A percentile compares a stretch with the other conserved stretches of the same genome.
Evolutionary conservation across 2,888 invertebrate species (phyloP).

Genomic region (Pollenia labialis): DNA sequence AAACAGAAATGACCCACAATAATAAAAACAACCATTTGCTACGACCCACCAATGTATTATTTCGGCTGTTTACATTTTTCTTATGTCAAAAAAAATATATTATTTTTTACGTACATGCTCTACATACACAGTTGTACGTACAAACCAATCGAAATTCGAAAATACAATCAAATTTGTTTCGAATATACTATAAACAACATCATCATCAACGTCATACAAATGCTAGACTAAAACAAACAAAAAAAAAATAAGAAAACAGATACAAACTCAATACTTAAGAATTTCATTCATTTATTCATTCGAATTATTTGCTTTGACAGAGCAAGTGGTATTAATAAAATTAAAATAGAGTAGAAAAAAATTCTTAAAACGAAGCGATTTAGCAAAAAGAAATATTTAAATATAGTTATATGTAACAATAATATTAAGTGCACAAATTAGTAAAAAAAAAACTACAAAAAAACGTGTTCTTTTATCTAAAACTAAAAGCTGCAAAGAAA

Average conservation of each 20-base stretch:
- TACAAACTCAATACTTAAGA: slow-evolving; percentile 51
- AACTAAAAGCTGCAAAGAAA: slow-evolving; percentile 3
- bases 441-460: slow-evolving; percentile 14
- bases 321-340: slow-evolving; percentile 70
- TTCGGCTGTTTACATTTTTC: slow-evolving; percentile 31
- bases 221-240: slow-evolving; percentile 53
- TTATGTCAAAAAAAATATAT: slow-evolving; percentile 36
- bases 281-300: slow-evolving; percentile 71
- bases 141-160: slow-evolving; percentile 49
- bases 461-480: background rate
- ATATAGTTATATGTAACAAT: slow-evolving; percentile 11
- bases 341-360: slow-evolving; percentile 42
- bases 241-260: slow-evolving; percentile 19
- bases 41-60: slow-evolving; percentile 5
- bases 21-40: slow-evolving; percentile 37
- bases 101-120: background rate
- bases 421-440: slow-evolving; percentile 59
- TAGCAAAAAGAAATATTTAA: slow-evolving; percentile 26
- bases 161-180: slow-evolving; percentile 27
- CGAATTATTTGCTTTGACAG: slow-evolving; percentile 62
- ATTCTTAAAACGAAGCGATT: slow-evolving; percentile 35
- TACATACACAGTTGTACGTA: background rate
- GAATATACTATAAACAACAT: slow-evolving; percentile 44
- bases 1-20: background rate
- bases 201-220: slow-evolving; percentile 38